Conservation (phyloP, 2,113 vertebrate genomes). For the Nerophis lumbriciformis region DNA sequence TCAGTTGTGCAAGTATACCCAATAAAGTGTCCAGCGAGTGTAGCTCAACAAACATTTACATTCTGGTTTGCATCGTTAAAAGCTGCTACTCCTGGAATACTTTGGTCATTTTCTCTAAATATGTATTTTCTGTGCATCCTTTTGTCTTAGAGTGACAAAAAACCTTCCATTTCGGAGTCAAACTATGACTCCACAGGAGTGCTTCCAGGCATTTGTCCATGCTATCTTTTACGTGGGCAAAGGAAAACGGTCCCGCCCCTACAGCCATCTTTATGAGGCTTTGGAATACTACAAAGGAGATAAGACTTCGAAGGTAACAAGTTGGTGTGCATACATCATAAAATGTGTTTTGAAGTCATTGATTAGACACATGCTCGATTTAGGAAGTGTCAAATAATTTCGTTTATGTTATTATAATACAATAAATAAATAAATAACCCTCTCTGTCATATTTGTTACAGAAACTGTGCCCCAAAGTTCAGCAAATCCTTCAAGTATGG, state of each 20-base stretch:
- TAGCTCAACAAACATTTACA: too few relatives aligned
- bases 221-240: conserved; percentile 92
- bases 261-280: conserved; percentile 82
- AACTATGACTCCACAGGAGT: conserved; percentile 61
- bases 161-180: conserved; percentile 79
- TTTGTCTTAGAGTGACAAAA: conserved; percentile 73
- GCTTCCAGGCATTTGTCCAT: conserved; percentile 77
- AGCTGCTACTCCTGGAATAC: too few relatives aligned
- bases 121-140: not conserved
- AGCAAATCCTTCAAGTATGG: conserved; percentile 88
- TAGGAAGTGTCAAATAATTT: not conserved
- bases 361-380: not conserved
- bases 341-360: too few relatives aligned
- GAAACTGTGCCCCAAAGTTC: conserved; percentile 80
- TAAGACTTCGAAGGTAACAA: conserved; percentile 63
- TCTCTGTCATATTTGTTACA: conserved; percentile 20
- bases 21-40: too few relatives aligned
- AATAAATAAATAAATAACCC: not conserved
- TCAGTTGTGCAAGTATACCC: too few relatives aligned
- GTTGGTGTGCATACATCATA: too few relatives aligned
- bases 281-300: conserved; percentile 69
- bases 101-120: not conserved
- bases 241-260: conserved; percentile 81
- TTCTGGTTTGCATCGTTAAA: too few relatives aligned
- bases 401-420: not conserved